Percentiles rank a stretch among this genome's conserved stretches.
These are phyloP conservation scores for Heliothis peltigera DNA, from an alignment of 2,888 invertebrate species.

Conservation along the genomic window DNA sequence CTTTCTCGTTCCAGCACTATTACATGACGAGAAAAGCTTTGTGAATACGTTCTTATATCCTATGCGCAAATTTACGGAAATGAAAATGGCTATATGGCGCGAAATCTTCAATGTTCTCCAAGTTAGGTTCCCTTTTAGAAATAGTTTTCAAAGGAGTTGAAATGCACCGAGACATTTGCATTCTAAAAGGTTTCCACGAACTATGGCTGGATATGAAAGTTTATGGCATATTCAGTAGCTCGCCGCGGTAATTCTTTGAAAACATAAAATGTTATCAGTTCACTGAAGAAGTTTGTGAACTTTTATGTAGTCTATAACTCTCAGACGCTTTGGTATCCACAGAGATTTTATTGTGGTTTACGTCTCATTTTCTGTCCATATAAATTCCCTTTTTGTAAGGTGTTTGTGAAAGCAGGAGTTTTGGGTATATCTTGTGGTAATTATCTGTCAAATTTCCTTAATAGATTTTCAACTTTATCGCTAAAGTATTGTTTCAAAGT, in stretches of 20 bases:
- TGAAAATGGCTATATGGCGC: constrained; percentile 72
- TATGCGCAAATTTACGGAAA: constrained; percentile 72
- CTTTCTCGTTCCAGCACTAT: constrained; percentile 56
- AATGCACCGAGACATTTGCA: constrained; percentile 85
- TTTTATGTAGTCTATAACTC: constrained; percentile 62
- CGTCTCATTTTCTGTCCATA: constrained; percentile 4
- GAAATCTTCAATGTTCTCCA: constrained; percentile 77
- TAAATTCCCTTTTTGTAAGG: not conserved
- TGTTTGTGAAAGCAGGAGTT: not conserved
- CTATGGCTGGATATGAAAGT: constrained; percentile 76
- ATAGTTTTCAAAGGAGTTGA: constrained; percentile 83
- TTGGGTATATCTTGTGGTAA: not conserved
- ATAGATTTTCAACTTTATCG: no score
- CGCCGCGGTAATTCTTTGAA: constrained; percentile 65
- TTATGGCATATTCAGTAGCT: constrained; percentile 70
- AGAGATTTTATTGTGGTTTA: constrained; percentile 33
- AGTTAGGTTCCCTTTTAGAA: constrained; percentile 80
- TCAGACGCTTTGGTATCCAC: constrained; percentile 34
- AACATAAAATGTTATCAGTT: constrained; percentile 72
- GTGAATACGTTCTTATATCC: constrained; percentile 69
- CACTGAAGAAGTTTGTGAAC: constrained; percentile 59
- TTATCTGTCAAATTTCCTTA: no score
- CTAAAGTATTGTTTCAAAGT: no score
- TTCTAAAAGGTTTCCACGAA: constrained; percentile 78
- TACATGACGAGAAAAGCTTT: constrained; percentile 62